These are phyloP conservation scores for Clupea harengus DNA, from an alignment of 2,113 vertebrate genomes.

Conservation along the genomic window DNA sequence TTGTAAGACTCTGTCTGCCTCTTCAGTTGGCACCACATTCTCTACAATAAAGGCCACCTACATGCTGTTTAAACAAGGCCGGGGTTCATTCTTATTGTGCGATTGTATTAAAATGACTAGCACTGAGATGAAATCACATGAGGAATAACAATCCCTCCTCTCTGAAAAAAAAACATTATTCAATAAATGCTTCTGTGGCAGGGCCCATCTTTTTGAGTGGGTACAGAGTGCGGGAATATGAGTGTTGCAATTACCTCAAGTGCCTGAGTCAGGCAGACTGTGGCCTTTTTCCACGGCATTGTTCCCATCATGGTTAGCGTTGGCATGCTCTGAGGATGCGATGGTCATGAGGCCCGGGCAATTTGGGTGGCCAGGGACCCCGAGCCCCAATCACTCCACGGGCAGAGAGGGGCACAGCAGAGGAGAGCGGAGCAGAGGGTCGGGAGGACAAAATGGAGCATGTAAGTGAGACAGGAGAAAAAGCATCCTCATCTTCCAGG, in stretches of 20 bases:
- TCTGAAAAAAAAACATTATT: constrained; percentile 36
- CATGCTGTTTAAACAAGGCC: neutral
- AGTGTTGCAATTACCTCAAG: constrained; percentile 49
- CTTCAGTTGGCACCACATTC: neutral
- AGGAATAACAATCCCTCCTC: constrained; percentile 28
- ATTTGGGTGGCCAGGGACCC: neutral
- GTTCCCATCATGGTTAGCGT: constrained; percentile 10
- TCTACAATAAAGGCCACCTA: neutral
- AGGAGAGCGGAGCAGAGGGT: neutral
- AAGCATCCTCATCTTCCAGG: neutral
- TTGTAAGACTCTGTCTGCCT: neutral
- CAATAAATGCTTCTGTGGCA: constrained; percentile 49
- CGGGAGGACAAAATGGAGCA: neutral
- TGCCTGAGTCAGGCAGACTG: constrained; percentile 46
- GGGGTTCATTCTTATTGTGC: neutral
- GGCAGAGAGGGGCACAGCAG: neutral
- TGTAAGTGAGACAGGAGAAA: neutral
- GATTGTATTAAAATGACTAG: constrained; percentile 8
- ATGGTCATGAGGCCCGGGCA: neutral
- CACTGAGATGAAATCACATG: neutral
- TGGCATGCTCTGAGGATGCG: neutral
- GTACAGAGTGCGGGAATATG: constrained; percentile 31
- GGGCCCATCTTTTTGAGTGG: constrained; percentile 46
- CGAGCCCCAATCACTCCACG: neutral
- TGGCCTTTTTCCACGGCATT: constrained; percentile 30